These are phyloP conservation scores for Actinemys pallida DNA, from an alignment of 2,113 vertebrate species.

Conservation along the genomic window DNA sequence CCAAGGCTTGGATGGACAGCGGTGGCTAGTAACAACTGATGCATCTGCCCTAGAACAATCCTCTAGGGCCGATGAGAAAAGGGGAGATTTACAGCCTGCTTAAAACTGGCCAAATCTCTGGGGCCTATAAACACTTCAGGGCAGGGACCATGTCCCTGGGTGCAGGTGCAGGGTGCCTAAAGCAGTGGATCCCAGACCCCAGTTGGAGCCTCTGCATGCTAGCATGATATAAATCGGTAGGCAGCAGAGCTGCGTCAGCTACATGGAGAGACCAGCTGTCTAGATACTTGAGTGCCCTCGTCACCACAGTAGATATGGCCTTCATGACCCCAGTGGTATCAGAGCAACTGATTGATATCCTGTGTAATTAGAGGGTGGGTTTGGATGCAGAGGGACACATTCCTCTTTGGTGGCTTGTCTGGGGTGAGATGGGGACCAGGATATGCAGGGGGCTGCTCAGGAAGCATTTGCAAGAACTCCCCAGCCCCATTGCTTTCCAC, in stretches of 20 bases:
- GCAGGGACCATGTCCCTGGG: background rate
- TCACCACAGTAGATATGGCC: background rate
- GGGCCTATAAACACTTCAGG: background rate
- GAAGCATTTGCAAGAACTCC: background rate
- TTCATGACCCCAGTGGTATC: background rate
- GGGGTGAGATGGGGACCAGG: background rate
- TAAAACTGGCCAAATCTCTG: background rate
- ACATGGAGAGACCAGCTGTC: background rate
- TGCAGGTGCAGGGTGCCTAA: background rate
- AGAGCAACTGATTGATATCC: background rate
- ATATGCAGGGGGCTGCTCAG: background rate
- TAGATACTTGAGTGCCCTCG: background rate
- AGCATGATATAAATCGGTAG: background rate
- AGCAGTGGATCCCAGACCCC: background rate
- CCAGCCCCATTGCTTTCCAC: background rate
- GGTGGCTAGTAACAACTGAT: no score
- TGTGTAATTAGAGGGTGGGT: background rate
- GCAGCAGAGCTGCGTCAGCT: background rate
- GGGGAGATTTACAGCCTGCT: background rate
- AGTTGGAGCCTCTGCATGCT: background rate
- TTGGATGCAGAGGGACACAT: background rate
- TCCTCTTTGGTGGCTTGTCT: background rate
- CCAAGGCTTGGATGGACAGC: background rate
- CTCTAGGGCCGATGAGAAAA: no score
- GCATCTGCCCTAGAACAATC: background rate